A percentile compares a stretch with the other conserved stretches of the same genome.
Evolutionary conservation across 2,113 vertebrate species (phyloP).

Genomic region (Bubo blakistoni): DNA sequence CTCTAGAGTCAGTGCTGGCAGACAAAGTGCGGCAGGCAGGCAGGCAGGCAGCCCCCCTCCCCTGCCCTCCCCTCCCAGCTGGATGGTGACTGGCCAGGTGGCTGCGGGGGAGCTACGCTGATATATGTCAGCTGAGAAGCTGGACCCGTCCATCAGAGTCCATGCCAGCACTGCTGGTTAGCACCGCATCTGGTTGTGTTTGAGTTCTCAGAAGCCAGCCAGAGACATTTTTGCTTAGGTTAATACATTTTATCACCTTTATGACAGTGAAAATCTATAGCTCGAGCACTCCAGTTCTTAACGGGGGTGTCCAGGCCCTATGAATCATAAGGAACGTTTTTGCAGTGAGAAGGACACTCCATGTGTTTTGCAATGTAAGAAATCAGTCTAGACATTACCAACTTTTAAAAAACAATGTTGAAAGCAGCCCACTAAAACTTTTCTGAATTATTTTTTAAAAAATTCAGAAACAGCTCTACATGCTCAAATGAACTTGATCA

Average conservation of each 20-base stretch:
- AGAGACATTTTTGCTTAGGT: constrained; percentile 55
- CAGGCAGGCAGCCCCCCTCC: neutral
- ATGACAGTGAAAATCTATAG: constrained; percentile 18
- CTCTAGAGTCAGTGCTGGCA: neutral
- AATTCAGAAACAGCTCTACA: neutral
- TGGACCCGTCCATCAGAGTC: neutral
- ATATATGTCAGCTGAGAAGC: neutral
- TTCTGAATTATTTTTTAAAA: neutral
- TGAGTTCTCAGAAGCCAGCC: constrained; percentile 53
- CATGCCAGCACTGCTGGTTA: neutral
- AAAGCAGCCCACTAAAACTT: constrained; percentile 32
- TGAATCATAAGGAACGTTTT: constrained; percentile 64
- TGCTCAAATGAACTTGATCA: neutral
- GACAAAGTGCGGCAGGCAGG: neutral
- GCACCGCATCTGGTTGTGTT: neutral
- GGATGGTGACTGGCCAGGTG: neutral
- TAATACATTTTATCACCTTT: constrained; percentile 68
- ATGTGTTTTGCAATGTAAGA: constrained; percentile 42
- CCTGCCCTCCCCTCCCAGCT: neutral
- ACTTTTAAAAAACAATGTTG: constrained; percentile 27
- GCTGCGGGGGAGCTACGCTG: neutral
- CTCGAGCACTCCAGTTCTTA: constrained; percentile 41
- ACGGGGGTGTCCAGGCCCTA: constrained; percentile 37
- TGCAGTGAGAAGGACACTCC: neutral
- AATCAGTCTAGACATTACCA: constrained; percentile 49